Percentiles rank a stretch among this genome's conserved stretches.
Conservation (phyloP, 1,140 invertebrate genomes). For the Drosophila setifemur region DNA sequence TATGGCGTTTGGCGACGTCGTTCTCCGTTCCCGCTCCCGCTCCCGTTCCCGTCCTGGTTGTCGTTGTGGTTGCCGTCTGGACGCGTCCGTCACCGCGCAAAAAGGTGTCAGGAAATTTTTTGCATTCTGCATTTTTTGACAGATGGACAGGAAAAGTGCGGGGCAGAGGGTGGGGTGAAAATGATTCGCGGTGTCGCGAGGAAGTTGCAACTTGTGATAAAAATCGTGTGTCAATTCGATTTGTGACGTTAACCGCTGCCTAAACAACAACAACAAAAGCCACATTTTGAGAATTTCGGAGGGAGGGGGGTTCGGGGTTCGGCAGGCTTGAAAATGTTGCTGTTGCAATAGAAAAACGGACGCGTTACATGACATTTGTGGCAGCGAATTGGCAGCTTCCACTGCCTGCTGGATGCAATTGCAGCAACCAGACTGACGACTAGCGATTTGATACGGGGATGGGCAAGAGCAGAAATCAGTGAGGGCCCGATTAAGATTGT, state of each 20-base stretch:
- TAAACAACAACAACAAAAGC: slow-evolving; percentile 67
- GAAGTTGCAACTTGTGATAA: slow-evolving; percentile 60
- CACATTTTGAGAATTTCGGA: slow-evolving; percentile 5
- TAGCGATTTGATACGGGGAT: neutral
- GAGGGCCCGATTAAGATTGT: neutral
- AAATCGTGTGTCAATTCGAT: slow-evolving; percentile 77
- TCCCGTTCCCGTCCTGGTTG: slow-evolving; percentile 1
- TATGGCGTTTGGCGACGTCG: slow-evolving; percentile 52
- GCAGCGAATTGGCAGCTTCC: slow-evolving; percentile 70
- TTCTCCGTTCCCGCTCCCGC: slow-evolving; percentile 18
- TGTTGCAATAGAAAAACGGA: slow-evolving; percentile 74
- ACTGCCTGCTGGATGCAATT: slow-evolving; percentile 25
- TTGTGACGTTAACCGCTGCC: slow-evolving; percentile 74
- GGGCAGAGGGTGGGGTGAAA: slow-evolving; percentile 6
- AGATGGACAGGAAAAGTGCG: slow-evolving; percentile 59
- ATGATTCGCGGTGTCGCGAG: neutral
- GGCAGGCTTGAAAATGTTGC: slow-evolving; percentile 36
- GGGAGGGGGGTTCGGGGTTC: neutral
- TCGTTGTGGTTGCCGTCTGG: slow-evolving; percentile 44
- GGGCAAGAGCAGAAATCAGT: slow-evolving; percentile 54
- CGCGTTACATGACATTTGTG: slow-evolving; percentile 75
- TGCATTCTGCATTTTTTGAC: slow-evolving; percentile 60
- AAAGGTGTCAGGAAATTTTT: slow-evolving; percentile 71
- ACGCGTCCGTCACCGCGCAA: slow-evolving; percentile 58
- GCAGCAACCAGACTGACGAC: slow-evolving; percentile 37